These are phyloP conservation scores for Oreochromis aureus DNA, from an alignment of 2,113 vertebrate species.

Conservation along the genomic window DNA sequence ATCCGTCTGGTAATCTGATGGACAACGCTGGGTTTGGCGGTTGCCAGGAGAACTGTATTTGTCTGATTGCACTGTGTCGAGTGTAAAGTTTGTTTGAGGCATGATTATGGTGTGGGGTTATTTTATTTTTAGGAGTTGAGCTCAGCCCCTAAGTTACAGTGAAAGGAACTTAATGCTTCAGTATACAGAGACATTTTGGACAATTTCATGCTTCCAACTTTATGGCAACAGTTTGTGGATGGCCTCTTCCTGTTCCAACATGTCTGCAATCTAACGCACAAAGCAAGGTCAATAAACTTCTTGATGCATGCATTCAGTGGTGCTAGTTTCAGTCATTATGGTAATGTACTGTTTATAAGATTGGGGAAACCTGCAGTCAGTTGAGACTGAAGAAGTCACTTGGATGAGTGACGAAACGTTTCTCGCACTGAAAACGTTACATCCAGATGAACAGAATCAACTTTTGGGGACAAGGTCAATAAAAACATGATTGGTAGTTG, in stretches of 20 bases:
- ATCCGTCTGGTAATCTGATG: neutral
- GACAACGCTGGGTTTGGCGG: neutral
- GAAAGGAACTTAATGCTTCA: neutral
- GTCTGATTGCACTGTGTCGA: neutral
- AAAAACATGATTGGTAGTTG: neutral
- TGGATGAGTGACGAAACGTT: neutral
- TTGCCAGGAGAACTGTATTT: neutral
- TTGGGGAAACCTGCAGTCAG: neutral
- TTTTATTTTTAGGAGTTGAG: neutral
- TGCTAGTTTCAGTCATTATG: neutral
- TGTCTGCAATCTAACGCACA: neutral
- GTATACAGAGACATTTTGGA: neutral
- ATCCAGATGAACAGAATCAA: neutral
- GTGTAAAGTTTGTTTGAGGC: neutral
- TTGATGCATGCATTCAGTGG: neutral
- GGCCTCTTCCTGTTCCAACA: neutral
- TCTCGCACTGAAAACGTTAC: rapidly evolving
- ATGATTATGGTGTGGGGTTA: rapidly evolving
- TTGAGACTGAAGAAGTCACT: neutral
- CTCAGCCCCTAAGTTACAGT: rapidly evolving
- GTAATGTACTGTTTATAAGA: neutral
- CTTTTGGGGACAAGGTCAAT: neutral
- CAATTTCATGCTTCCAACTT: neutral
- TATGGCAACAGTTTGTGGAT: neutral
- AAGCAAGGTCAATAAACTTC: neutral